phyloP scores from a whole-genome alignment of 2,113 vertebrate genomes.

The Myotis davidii region DNA sequence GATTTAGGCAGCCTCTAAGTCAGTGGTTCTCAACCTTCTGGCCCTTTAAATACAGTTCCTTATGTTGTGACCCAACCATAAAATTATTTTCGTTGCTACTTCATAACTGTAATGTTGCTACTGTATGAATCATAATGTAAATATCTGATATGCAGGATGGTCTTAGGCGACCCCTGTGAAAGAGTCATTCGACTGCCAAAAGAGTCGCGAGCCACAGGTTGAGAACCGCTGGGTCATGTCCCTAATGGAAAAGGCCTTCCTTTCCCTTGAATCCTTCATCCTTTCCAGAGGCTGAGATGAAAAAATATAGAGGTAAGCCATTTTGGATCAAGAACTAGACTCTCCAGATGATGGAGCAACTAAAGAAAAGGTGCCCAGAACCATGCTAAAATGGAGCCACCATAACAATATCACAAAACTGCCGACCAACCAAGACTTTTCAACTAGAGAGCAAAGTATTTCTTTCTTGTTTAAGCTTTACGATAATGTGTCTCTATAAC shows the following conservation, averaged over 20 bases:
- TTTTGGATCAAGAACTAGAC: not conserved
- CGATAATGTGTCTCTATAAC: conserved; percentile 4
- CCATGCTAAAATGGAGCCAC: not conserved
- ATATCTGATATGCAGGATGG: too few species aligned
- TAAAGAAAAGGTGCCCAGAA: not conserved
- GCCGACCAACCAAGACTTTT: not conserved
- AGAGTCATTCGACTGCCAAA: too few species aligned
- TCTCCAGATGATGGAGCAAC: not conserved
- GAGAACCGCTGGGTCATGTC: not conserved
- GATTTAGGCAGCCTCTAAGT: not conserved
- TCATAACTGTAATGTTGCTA: too few species aligned
- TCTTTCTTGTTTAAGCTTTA: not conserved
- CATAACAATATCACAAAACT: not conserved
- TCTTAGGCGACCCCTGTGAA: too few species aligned
- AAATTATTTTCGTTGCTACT: too few species aligned
- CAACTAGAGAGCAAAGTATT: not conserved
- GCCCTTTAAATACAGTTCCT: too few species aligned
- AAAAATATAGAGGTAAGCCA: not conserved
- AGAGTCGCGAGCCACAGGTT: too few species aligned
- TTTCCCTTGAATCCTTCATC: not conserved
- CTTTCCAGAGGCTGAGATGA: not conserved
- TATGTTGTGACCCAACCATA: too few species aligned
- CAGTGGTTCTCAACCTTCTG: too few species aligned
- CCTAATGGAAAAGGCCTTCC: not conserved
- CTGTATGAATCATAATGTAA: too few species aligned